Evolutionary conservation across 2,888 invertebrate species (phyloP), one percentile per base, ranked within the genome.

Genomic region (Hermaeophaga mercurialis): DNA sequence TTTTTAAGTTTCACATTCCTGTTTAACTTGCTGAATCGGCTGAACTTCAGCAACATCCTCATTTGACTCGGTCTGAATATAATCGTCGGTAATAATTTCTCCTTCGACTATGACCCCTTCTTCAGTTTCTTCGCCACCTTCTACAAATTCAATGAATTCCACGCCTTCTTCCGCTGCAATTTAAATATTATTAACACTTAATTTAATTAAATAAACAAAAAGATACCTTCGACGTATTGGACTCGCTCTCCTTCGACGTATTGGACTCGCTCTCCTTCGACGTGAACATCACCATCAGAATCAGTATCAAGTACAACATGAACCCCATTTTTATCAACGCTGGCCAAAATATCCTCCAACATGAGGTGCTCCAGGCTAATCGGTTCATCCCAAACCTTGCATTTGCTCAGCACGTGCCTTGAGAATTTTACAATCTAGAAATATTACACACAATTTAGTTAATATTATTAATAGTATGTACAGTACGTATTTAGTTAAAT

Each of bases 341-440:
- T 56, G 3, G 50, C 54, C 8, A 63, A 56, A 26, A 63, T 63
- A 17, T 63, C 60, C 48, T 61, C 63, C 1, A 63, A 22, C 58
- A 58, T 59, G 1, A 63, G 28, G 33, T 58, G 58, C 19, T 63
- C 61, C 6, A 57, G 28, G 22, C 18, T 58, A 7, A 57, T 24
- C 2, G 46, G 34, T 14, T 55, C 47, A 6, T 63, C 61, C 38
- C 54, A 44, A 12, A 36, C 12, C 14, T 39, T 39, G 18, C 66
- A 66, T 18, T 58, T 55, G 44, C 63, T 68, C 12, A 67, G 34
- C 3, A 64, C 61, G 18, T 68, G 68, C n/a, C 59, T 61, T 1
- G 66, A 67, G 41, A 68, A 67, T 44, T 58, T 60, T 8, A 60
- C 44, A 1, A 59, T 48, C 59, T 59, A 15, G 34, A 24, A 46